Base-by-base conservation (phyloP, 2,888 invertebrate genomes). In the Venusia cambrica region DNA sequence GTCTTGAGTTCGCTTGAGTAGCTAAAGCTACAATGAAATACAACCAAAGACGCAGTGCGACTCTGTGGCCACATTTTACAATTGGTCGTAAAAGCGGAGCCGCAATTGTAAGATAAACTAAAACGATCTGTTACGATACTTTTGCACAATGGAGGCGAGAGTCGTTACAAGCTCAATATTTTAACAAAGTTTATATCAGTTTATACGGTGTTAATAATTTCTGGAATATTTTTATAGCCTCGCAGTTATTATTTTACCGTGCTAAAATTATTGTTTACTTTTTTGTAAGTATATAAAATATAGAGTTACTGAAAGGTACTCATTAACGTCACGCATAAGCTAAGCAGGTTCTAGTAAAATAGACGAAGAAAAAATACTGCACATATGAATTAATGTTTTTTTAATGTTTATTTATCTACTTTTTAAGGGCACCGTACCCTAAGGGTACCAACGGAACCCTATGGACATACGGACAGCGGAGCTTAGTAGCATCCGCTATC, bases 121-220 rank as follows among this genome's bases (percentile, higher is more conserved):
- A 45, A 51, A 52, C 48, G 46, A 51, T 54, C 41, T 38, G 52
- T 54, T 53, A 51, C 51, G 38, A 50, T 48, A 51, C 41, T 54
- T 36, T 46, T 52, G 41, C 35, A 45, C 49, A 48, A 41, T 49
- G 45, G 29, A 34, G 17, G 20, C 22, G 33, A 44, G 42, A 44
- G 51, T 54, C 57, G 53, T 55, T 59, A 52, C 48, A 44, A 45
- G 39, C 48, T 33, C 44, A 47, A 54, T 62, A 52, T 50, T 54
- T 62, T 59, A 51, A 62, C 54, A 57, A 61, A 61, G 54, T 61
- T 64, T 28, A 55, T 55, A 55, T 46, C 35, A 51, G 31, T 29
- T 45, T 46, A 41, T 28, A 19, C 24, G 14, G 31, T 41, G 44
- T 39, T 27, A 43, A 41, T 43, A 47, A 17, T 25, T 21, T 21